Conservation (phyloP, 2,113 vertebrate genomes). For the Anseranas semipalmata region DNA sequence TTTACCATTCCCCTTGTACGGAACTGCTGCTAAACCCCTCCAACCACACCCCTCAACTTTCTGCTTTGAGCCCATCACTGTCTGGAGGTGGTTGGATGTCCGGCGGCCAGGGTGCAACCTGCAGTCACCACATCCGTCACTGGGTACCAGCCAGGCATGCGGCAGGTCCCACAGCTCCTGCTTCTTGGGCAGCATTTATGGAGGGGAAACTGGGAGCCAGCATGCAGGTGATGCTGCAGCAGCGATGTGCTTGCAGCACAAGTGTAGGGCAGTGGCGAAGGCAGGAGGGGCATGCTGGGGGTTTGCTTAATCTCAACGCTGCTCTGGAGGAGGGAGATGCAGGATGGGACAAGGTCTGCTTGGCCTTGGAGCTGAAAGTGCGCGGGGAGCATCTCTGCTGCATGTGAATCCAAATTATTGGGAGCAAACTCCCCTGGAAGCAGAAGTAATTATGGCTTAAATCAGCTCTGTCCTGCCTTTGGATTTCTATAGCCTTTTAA, state of each 20-base stretch:
- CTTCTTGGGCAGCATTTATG: not conserved
- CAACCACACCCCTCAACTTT: too few species aligned
- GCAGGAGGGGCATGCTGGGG: not conserved
- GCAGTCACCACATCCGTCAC: not conserved
- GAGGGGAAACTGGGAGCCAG: not conserved
- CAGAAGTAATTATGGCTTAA: fast-evolving
- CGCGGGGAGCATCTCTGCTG: not conserved
- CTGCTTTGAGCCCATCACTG: too few species aligned
- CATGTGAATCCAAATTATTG: fast-evolving
- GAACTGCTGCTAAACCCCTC: too few species aligned
- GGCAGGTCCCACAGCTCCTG: not conserved
- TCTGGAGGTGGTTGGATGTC: too few species aligned
- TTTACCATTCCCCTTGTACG: too few species aligned
- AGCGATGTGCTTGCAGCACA: too few species aligned
- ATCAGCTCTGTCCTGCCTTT: not conserved
- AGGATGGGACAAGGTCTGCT: not conserved
- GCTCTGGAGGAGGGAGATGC: too few species aligned
- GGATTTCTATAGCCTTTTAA: not conserved
- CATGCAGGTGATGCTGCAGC: too few species aligned
- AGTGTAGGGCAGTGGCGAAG: too few species aligned
- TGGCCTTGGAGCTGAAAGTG: not conserved
- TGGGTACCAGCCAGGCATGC: too few species aligned
- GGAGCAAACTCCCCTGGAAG: fast-evolving
- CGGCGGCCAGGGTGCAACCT: too few species aligned
- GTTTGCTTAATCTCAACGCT: too few species aligned